These are phyloP conservation scores for Mythimna albipuncta DNA, from an alignment of 2,888 invertebrate genomes.

Conservation along the genomic window DNA sequence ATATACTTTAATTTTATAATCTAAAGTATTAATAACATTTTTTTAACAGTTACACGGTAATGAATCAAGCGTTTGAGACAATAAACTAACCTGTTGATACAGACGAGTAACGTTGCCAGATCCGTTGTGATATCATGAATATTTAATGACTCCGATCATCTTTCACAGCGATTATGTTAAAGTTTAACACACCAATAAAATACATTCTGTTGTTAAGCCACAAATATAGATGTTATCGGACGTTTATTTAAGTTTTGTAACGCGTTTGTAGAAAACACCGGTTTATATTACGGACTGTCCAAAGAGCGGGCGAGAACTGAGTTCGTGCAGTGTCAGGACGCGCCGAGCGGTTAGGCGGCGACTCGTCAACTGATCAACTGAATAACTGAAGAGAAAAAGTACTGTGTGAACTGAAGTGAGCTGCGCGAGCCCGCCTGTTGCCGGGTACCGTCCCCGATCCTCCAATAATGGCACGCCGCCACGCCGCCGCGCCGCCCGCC, in stretches of 20 bases:
- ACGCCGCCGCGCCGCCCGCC: slow-evolving; percentile 36
- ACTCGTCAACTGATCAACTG: slow-evolving; percentile 63
- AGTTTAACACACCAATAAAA: slow-evolving; percentile 67
- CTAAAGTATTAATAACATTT: background rate
- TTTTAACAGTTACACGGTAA: slow-evolving; percentile 20
- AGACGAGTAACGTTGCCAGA: slow-evolving; percentile 70
- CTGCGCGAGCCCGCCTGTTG: slow-evolving; percentile 75
- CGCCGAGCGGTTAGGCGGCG: slow-evolving; percentile 54
- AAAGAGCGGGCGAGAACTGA: slow-evolving; percentile 65
- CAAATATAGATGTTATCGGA: slow-evolving; percentile 61
- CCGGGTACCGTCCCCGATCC: slow-evolving; percentile 71
- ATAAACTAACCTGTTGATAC: slow-evolving; percentile 84
- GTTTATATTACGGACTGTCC: slow-evolving; percentile 44
- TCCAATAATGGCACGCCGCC: slow-evolving; percentile 67
- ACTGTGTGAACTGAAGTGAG: slow-evolving; percentile 39
- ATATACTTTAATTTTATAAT: background rate
- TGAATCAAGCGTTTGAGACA: slow-evolving; percentile 63
- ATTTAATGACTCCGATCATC: slow-evolving; percentile 76
- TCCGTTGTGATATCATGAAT: slow-evolving; percentile 75
- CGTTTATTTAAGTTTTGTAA: slow-evolving; percentile 35
- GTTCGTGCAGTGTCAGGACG: slow-evolving; percentile 59
- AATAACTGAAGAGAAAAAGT: slow-evolving; percentile 56
- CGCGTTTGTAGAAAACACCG: slow-evolving; percentile 37
- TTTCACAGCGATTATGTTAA: slow-evolving; percentile 71
- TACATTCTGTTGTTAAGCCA: slow-evolving; percentile 70